Evolutionary conservation across 2,113 vertebrate genomes (phyloP), one percentile per base, ranked within the genome.

Genomic region (Dasypus novemcinctus): DNA sequence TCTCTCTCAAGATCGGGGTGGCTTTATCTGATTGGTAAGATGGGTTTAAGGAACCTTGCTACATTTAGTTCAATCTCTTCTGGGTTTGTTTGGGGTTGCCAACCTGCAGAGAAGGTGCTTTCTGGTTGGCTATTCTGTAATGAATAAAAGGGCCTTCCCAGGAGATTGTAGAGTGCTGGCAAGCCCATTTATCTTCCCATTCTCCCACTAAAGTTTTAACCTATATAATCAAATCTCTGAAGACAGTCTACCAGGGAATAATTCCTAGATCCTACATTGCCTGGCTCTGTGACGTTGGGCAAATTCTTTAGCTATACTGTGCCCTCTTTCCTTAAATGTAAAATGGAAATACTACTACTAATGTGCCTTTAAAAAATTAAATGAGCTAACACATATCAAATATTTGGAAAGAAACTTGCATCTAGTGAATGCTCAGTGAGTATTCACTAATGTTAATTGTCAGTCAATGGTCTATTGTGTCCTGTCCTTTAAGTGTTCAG

Each of bases 101-200:
- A 74, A 17, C 36, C 36, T 14, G 1, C 33, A 79, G 41, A 88
- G 43, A 68, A 72, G 29, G 33, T 43, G 2, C 43, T 52, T 33
- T 66, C 6, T 63, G 54, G 20, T 23, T 75, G 7, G 7, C 18
- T 52, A 0, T 68, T 36, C 29, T 49, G 18, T 3, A 75, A 49
- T 27, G 6, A 86, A 75, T 38, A 4, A 85, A 7, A 46, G 7
- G 15, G 10, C 5, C 25, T 1, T 4, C 1, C 5, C 41, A 59
- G 10, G n/a, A 59, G 6, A 59, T 0, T 38, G 8, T 4, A 17
- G 4, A 52, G n/a, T 15, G 2, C 11, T 8, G 4, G 5, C 27
- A n/a, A 2, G 29, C 10, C 31, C 59, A 46, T 38, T 3, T 61
- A 59, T 61, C 15, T 64, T 72, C 25, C 11, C 38, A 76, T 64